Evolutionary conservation across 2,888 invertebrate genomes (phyloP), one percentile per base, ranked within the genome.

Genomic region (Aleiodes leptofemur): DNA sequence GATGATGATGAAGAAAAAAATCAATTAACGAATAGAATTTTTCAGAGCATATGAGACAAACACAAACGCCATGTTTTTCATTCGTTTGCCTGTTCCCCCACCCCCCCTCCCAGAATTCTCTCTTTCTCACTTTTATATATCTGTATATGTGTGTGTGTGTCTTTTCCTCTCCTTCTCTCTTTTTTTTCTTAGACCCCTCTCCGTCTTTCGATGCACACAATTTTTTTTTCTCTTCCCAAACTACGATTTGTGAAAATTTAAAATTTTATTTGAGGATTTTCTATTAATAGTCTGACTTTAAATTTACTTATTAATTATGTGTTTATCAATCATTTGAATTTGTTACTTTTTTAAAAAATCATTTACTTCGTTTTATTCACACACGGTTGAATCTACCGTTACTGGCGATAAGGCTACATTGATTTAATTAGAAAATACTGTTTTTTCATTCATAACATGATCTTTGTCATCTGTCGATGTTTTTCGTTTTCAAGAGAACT

Each of bases 61-160:
- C 86, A 87, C 86, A 87, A 87, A 87, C 87, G 87, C 87, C 87
- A 87, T 87, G 85, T 87, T 87, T 87, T 87, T 83, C 83, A 83
- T 83, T 86, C 80, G 80, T 81, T 82, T 56, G 64, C 64, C 53
- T 72, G 82, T 82, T 80, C 81, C 78, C 76, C 78, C 76, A 71
- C 81, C 78, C 76, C 78, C 76, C 73, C 51, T 51, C 51, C 51
- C 31, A 50, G 8, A 68, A 50, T 68, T 74, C 43, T 53, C 57
- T 73, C 43, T 57, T 34, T 34, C 34, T 34, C 34, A 34, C 34
- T 34, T 34, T 31, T 48, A 7, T 23, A 23, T 23, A 23, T 23
- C 23, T 23, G 23, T 23, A 2, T 23, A 23, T 23, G 23, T 23
- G 23, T 23, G 23, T 23, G 23, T 23, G 23, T 23, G 23, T 48